Percentiles rank a stretch among this genome's conserved stretches.
These are phyloP conservation scores for Nomada goodeniana DNA, from an alignment of 2,888 invertebrate genomes.

Conservation along the genomic window DNA sequence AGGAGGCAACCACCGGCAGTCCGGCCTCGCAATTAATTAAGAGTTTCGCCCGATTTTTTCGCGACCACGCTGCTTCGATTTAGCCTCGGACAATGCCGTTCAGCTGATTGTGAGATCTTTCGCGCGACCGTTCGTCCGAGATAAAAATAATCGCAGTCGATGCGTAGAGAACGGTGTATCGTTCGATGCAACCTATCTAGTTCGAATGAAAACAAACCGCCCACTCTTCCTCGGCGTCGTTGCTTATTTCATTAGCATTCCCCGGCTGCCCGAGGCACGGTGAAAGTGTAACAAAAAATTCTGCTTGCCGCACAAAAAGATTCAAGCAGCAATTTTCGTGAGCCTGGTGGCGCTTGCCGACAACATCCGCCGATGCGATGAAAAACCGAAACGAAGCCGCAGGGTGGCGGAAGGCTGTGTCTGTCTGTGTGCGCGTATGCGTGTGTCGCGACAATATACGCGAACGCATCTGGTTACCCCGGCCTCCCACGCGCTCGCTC, in stretches of 20 bases:
- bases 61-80: not conserved
- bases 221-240: too few relatives aligned
- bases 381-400: conserved; percentile 14
- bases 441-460: conserved; percentile 32
- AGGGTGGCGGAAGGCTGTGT: not conserved
- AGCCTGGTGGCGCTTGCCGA: not conserved
- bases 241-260: too few relatives aligned
- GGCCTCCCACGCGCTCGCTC: conserved; percentile 60
- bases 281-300: not conserved
- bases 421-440: not conserved
- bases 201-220: too few relatives aligned
- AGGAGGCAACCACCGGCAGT: conserved; percentile 23
- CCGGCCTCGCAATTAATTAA: conserved; percentile 31
- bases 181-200: too few relatives aligned
- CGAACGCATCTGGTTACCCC: conserved; percentile 52
- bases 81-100: not conserved
- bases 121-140: not conserved
- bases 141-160: too few relatives aligned
- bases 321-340: too few relatives aligned
- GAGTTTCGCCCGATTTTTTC: conserved; percentile 19
- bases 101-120: too few relatives aligned
- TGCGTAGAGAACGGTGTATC: too few relatives aligned
- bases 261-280: too few relatives aligned
- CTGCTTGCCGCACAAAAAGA: not conserved
- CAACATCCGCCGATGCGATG: conserved; percentile 5